These are phyloP conservation scores for Trissoscelio sp. DNA, from an alignment of 2,888 invertebrate genomes.

Conservation along the genomic window DNA sequence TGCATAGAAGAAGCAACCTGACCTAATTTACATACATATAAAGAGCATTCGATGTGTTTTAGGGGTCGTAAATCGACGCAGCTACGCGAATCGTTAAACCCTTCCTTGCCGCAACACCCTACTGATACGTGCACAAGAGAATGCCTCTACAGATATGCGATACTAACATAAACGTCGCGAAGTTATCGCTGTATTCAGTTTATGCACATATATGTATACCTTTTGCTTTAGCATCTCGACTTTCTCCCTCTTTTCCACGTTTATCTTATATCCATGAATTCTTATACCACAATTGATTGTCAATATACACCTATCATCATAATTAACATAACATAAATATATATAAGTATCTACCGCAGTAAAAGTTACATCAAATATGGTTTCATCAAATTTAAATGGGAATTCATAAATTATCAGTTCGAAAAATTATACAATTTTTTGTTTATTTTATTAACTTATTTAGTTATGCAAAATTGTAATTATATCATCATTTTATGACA, in stretches of 20 bases:
- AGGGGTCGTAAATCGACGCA: conserved; percentile 83
- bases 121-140: conserved; percentile 77
- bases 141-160: conserved; percentile 70
- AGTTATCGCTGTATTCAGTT: conserved; percentile 61
- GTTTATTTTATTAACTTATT: not conserved
- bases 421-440: not conserved
- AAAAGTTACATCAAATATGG: not conserved
- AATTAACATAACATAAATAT: conserved; percentile 38
- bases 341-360: not conserved
- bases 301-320: conserved; percentile 39
- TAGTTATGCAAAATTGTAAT: no score
- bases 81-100: conserved; percentile 83
- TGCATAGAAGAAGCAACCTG: conserved; percentile 77
- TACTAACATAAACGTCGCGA: conserved; percentile 62
- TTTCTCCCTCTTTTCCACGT: conserved; percentile 35
- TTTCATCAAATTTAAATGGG: no score
- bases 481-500: no score
- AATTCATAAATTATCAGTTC: no score
- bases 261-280: conserved; percentile 53
- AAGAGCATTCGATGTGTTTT: conserved; percentile 84
- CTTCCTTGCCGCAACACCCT: conserved; percentile 82
- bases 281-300: conserved; percentile 41
- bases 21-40: conserved; percentile 84
- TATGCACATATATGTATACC: conserved; percentile 28
- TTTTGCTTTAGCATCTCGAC: conserved; percentile 33